Evolutionary conservation across 2,888 invertebrate species (phyloP).

Genomic region (Tricholauxania praeusta): DNA sequence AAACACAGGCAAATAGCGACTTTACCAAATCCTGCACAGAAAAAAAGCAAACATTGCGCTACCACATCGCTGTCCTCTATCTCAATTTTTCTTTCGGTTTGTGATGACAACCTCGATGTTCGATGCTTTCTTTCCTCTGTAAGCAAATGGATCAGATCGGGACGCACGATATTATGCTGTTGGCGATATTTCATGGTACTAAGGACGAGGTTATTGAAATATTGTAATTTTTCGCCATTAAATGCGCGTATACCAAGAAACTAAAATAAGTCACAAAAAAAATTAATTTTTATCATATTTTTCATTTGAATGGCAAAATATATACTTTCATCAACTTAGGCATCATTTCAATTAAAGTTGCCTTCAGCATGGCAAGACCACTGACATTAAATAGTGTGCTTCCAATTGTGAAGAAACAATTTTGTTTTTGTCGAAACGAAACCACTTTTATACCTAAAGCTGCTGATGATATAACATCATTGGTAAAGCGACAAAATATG

Average conservation of each 20-base stretch:
- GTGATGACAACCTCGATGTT: constrained; percentile 44
- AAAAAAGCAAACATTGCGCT: constrained; percentile 71
- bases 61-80: constrained; percentile 70
- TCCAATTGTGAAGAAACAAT: constrained; percentile 71
- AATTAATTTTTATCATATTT: background rate
- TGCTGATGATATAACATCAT: constrained; percentile 68
- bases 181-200: constrained; percentile 66
- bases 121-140: constrained; percentile 65
- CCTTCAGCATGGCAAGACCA: too few species aligned
- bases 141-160: constrained; percentile 72
- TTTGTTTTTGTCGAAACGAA: constrained; percentile 70
- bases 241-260: constrained; percentile 47
- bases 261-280: background rate
- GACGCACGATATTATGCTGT: constrained; percentile 68
- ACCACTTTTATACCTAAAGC: constrained; percentile 70
- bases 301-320: too few species aligned
- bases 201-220: constrained; percentile 64
- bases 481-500: constrained; percentile 58
- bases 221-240: constrained; percentile 50
- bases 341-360: too few species aligned
- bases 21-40: constrained; percentile 71
- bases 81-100: constrained; percentile 42
- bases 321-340: too few species aligned
- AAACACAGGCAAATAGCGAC: constrained; percentile 67
- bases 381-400: constrained; percentile 56